Evolutionary conservation across 2,113 vertebrate genomes (phyloP).

Genomic region (Ptilonorhynchus violaceus): DNA sequence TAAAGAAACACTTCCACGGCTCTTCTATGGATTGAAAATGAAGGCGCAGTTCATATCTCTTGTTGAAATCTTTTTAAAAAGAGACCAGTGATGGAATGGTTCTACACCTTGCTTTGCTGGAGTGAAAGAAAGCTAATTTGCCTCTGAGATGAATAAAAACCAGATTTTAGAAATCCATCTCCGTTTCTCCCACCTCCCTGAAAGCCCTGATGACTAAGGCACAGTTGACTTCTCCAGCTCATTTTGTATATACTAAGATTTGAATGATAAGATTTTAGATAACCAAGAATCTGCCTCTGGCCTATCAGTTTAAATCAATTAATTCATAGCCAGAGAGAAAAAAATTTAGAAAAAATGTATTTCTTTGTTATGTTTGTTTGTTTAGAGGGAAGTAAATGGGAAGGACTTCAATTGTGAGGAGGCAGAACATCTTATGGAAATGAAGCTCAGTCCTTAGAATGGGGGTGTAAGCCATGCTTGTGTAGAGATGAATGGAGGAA

Average conservation of each 20-base stretch:
- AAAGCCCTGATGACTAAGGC: neutral
- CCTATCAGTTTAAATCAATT: neutral
- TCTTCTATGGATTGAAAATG: conserved; percentile 13
- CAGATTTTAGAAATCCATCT: neutral
- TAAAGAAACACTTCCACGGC: conserved; percentile 19
- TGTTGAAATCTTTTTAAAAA: neutral
- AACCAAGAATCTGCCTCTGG: neutral
- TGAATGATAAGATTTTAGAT: neutral
- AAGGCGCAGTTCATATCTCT: neutral
- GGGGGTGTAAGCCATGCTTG: neutral
- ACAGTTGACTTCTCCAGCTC: neutral
- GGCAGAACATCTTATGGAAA: neutral
- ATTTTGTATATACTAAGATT: neutral
- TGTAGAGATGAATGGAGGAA: neutral
- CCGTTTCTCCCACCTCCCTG: neutral
- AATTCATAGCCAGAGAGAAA: neutral
- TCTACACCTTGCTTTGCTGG: neutral
- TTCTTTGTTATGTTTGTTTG: neutral
- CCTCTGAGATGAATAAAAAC: neutral
- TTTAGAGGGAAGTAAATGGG: neutral
- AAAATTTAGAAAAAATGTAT: neutral
- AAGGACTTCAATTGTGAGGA: neutral
- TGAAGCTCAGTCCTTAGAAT: neutral
- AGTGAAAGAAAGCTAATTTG: neutral
- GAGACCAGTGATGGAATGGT: neutral